A percentile compares a stretch with the other conserved stretches of the same genome.
phyloP scores from a whole-genome alignment of 1,140 invertebrate genomes.

The Polypedilum pembai region DNA sequence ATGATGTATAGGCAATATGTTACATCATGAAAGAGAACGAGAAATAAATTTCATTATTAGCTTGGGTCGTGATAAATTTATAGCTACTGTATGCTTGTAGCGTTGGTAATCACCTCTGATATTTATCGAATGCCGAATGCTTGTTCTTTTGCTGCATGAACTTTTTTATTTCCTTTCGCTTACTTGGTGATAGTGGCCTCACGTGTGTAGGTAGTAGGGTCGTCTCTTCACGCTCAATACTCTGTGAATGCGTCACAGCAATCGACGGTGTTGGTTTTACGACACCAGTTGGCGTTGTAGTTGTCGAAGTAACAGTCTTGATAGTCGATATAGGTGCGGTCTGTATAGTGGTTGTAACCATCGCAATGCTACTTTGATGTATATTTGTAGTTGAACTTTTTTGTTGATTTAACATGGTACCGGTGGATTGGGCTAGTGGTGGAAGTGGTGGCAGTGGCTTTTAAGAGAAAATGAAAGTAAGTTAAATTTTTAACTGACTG shows the following conservation, averaged over 20 bases:
- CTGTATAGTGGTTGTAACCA: not conserved
- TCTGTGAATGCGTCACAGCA: constrained; percentile 29
- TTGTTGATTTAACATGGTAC: not conserved
- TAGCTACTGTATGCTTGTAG: not conserved
- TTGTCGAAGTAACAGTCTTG: not conserved
- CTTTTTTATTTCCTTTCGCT: constrained; percentile 17
- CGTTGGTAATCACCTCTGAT: not conserved
- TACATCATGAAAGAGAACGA: too few relatives aligned
- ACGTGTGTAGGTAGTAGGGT: not conserved
- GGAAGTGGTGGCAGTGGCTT: constrained; percentile 10
- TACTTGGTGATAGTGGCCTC: not conserved
- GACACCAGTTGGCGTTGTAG: not conserved
- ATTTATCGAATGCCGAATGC: constrained; percentile 6
- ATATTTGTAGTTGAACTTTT: not conserved
- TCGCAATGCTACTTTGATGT: not conserved
- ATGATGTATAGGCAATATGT: too few relatives aligned
- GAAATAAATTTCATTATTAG: too few relatives aligned
- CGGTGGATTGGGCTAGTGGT: not conserved
- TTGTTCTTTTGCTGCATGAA: not conserved
- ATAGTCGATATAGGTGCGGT: constrained; percentile 8
- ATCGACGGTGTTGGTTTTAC: constrained; percentile 30
- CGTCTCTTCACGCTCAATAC: constrained; percentile 26
- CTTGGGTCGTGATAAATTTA: not conserved
- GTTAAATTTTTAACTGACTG: too few relatives aligned
- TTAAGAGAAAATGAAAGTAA: constrained; percentile 22